phyloP scores from a whole-genome alignment of 23 tunicate genomes.

The Halocynthia roretzi region DNA sequence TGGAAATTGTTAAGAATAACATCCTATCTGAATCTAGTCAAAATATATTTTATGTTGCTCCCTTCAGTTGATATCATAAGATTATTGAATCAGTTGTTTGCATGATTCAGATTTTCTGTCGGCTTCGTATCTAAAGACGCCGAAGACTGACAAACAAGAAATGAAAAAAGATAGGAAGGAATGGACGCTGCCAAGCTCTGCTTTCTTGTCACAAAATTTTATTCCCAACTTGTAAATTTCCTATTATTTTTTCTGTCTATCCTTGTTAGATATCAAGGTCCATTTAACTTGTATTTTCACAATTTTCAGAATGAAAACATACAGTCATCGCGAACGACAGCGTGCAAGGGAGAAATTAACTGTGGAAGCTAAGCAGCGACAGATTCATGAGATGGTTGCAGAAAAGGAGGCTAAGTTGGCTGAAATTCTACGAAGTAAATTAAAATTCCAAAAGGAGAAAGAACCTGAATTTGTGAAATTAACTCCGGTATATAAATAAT shows the following conservation, averaged over 20 bases:
- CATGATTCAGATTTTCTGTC: not conserved
- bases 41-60: too few relatives aligned
- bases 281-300: not conserved
- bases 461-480: conserved; percentile 30
- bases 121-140: not conserved
- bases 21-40: too few relatives aligned
- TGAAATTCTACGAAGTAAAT: conserved; percentile 31
- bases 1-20: too few relatives aligned
- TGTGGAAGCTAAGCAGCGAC: conserved; percentile 60
- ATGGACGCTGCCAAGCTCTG: conserved; percentile 40
- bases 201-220: conserved; percentile 44
- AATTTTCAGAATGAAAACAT: conserved; percentile 28
- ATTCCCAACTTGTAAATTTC: conserved; percentile 33
- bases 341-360: conserved; percentile 29
- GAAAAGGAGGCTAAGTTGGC: conserved; percentile 50
- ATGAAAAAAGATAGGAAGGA: conserved; percentile 7
- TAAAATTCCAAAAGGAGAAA: conserved; percentile 20
- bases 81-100: not conserved
- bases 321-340: conserved; percentile 51
- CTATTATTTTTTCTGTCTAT: not conserved
- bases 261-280: not conserved
- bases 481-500: conserved; percentile 14
- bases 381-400: conserved; percentile 44
- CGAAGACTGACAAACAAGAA: not conserved
- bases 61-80: not conserved